phyloP scores from a whole-genome alignment of 2,113 vertebrate genomes.

The Aldabrachelys gigantea region DNA sequence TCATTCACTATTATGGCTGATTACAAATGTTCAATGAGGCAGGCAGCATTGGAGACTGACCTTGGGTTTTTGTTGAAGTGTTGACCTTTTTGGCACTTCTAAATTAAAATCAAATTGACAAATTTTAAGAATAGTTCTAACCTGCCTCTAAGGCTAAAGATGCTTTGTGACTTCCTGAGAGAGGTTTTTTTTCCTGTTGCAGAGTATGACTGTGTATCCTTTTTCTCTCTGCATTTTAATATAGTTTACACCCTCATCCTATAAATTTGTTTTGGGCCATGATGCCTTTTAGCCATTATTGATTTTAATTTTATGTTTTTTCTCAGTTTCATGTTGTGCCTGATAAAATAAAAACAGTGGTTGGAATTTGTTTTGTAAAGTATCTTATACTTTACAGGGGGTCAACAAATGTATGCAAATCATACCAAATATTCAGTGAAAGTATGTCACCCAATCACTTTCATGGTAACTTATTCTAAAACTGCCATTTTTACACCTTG shows the following conservation, averaged over 20 bases:
- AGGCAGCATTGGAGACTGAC: neutral
- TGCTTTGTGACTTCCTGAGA: accelerated
- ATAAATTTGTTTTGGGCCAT: neutral
- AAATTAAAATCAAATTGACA: neutral
- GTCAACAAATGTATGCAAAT: neutral
- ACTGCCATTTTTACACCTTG: neutral
- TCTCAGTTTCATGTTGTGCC: neutral
- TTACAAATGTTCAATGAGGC: neutral
- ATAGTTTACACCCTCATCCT: neutral
- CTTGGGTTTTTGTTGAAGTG: neutral
- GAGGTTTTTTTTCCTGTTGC: neutral
- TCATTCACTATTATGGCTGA: neutral
- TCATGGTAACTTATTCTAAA: neutral
- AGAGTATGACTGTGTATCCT: neutral
- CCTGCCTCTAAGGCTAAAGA: accelerated
- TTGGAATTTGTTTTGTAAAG: neutral
- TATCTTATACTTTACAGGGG: neutral
- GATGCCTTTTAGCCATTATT: neutral
- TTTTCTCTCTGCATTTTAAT: neutral
- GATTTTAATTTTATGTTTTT: neutral
- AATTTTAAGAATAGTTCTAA: neutral
- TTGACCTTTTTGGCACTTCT: neutral
- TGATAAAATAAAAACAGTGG: neutral
- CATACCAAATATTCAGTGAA: neutral
- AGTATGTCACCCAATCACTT: neutral